Base-by-base conservation (phyloP, 2,113 vertebrate genomes). In the Pungitius pungitius region DNA sequence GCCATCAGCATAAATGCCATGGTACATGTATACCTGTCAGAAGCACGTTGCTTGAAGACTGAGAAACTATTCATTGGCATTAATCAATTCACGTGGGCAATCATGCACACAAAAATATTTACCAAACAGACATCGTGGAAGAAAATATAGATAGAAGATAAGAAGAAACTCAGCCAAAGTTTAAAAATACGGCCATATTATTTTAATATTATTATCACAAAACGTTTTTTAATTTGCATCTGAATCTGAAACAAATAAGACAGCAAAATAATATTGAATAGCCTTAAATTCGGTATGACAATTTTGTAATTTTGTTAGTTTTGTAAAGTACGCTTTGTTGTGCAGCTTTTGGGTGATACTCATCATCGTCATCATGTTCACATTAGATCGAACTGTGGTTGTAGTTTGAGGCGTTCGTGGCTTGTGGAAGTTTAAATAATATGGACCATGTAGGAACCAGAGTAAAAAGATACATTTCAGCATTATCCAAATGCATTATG, bases 1-100 rank as follows among this genome's bases (percentile, higher is more conserved):
- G 63, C 80, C 58, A 84, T 77, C 79, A 78, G 83, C 63, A 47
- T 66, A 69, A 78, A 81, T 82, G 74, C 80, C 80, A 81, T 20
- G 43, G 39, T 54, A 77, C 74, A 73, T 63, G 68, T 70, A 82
- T n/a, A 37, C 57, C 80, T 81, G 85, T 77, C 84, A 75, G 63
- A 30, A 9, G 37, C 68, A 57, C 42, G 45, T n/a, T 51, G 56
- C 26, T 27, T 33, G 55, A 79, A 14, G 52, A 64, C 78, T 63
- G 77, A 65, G 49, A 43, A 63, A 70, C 72, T 7, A 51, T 56
- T 59, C 58, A 49, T 61, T 65, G 58, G 59, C 75, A 56, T 79
- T 86, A 57, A 78, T 83, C 74, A 78, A 82, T 69, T 73, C 75
- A 63, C 37, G 24, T 65, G 65, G 63, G 80, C 75, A 77, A 69